A percentile compares a stretch with the other conserved stretches of the same genome.
Evolutionary conservation across 2,797 vertebrate genomes (phyloP).

Genomic region (Bovichtus diacanthus): DNA sequence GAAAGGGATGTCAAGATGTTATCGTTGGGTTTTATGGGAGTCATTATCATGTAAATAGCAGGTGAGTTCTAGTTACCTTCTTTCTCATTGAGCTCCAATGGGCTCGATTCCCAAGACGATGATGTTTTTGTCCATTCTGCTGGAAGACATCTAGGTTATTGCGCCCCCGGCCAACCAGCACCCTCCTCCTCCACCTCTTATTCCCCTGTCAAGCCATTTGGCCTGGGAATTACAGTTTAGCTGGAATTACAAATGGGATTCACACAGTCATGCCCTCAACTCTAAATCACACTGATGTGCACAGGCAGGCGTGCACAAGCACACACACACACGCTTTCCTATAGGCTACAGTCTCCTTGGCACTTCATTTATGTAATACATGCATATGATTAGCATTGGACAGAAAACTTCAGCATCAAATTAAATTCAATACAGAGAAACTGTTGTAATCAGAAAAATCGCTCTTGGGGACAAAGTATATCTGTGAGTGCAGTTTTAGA

Average conservation of each 20-base stretch:
- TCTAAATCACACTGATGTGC: constrained; percentile 36
- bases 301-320: not conserved
- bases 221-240: constrained; percentile 48
- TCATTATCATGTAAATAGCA: constrained; percentile 45
- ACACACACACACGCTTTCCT: not conserved
- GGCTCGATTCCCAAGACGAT: not conserved
- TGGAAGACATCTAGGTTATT: not conserved
- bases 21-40: not conserved
- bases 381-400: not conserved
- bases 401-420: not conserved
- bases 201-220: constrained; percentile 32
- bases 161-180: not conserved
- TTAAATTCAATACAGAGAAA: not conserved
- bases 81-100: constrained; percentile 25
- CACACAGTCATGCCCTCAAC: constrained; percentile 26
- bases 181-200: not conserved
- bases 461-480: not conserved
- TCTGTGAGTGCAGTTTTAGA: no score
- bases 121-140: constrained; percentile 35
- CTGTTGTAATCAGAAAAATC: not conserved
- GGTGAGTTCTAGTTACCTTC: constrained; percentile 1
- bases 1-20: constrained; percentile 8
- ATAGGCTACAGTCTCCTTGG: not conserved
- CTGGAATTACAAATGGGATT: constrained; percentile 55
- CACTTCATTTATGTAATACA: not conserved